Conservation (phyloP, 1,140 invertebrate genomes). For the Agrypnia vestita region DNA sequence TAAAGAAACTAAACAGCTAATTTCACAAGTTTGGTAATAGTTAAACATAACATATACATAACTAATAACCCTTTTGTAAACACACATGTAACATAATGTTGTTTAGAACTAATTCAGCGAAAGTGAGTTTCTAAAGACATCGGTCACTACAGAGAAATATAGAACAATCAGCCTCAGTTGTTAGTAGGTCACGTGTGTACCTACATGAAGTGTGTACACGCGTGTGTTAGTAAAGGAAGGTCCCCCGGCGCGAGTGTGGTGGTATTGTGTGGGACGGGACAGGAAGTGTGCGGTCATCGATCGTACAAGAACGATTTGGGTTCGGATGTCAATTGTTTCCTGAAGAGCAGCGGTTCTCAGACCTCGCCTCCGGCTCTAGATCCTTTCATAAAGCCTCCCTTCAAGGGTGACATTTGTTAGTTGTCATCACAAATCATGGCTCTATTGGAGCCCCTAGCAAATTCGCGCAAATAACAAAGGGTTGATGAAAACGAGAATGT, state of each 20-base stretch:
- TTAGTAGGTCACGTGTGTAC: conserved; percentile 18
- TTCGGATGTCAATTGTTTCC: conserved; percentile 26
- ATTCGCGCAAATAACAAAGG: no score
- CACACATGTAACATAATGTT: no score
- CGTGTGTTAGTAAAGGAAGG: neutral
- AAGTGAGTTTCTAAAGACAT: conserved; percentile 4
- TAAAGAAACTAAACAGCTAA: no score
- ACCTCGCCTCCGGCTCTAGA: neutral
- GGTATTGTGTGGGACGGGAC: conserved; percentile 21
- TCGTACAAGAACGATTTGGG: conserved; percentile 26
- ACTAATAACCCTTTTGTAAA: no score
- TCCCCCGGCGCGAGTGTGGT: neutral
- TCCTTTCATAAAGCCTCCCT: no score
- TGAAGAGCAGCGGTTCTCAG: neutral
- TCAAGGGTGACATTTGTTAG: no score
- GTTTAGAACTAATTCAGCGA: neutral
- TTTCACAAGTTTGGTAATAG: no score
- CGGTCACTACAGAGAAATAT: neutral
- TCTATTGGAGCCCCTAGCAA: no score
- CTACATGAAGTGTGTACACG: no score
- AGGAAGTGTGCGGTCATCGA: conserved; percentile 41
- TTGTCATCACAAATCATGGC: no score
- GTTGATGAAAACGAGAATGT: no score
- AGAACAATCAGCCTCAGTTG: neutral
- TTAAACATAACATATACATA: no score